Evolutionary conservation across 2,888 invertebrate genomes (phyloP), one percentile per base, ranked within the genome.

Genomic region (Apeira syringaria): DNA sequence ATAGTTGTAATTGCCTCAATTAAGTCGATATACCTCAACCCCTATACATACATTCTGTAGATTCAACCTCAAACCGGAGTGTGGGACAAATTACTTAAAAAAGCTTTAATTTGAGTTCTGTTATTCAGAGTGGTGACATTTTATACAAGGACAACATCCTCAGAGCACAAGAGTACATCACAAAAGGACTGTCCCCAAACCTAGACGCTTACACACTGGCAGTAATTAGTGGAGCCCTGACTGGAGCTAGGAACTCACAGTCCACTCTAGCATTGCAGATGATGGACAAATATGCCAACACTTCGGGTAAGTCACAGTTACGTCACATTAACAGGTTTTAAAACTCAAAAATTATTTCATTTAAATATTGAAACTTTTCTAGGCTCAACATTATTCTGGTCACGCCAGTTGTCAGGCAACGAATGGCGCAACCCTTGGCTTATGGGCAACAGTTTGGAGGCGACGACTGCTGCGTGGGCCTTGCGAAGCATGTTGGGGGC

Each of bases 401-500:
- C 84, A 0, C 76, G 88, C 0, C 68, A 68, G 17, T 50, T 84
- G 1, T 54, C 69, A 0, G 79, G 76, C 2, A 60, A 68, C 0
- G 88, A 88, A 55, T 81, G 80, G 79, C 77, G 80, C 27, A 90
- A 87, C 61, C 89, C 90, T 0, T 88, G 90, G 85, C 62, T 80
- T 50, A 68, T 59, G 17, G 76, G 71, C 38, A 87, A 85, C 65
- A 85, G 76, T 36, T 47, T 84, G 20, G 84, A 81, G 57, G 87
- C 98, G 2, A 96, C 97, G 76, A 96, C 97, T 59, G 98, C 98
- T 0, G 94, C 98, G 0, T 99, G 98, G 78, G 95, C 94, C 0
- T 83, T 99, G 40, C 87, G 97, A 39, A 93, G 96, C 0, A 93
- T 93, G 69, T 65, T 93, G 7, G 89, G 71, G 1, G 69, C 76